Conservation (phyloP, 2,797 vertebrate species). For the Cichlasoma orientale region DNA sequence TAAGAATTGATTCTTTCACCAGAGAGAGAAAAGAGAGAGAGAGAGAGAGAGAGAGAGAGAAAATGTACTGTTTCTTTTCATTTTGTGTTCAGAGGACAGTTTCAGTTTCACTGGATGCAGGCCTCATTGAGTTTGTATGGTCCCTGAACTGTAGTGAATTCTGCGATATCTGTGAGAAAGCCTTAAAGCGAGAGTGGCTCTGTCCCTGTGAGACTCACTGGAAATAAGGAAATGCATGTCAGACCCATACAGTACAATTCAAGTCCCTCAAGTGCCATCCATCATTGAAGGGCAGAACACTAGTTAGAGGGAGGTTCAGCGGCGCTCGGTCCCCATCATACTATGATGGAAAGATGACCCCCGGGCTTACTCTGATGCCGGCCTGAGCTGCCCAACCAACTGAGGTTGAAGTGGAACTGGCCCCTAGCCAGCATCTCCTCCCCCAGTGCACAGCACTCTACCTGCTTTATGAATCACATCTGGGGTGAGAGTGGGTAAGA, state of each 20-base stretch:
- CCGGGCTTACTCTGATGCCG: conserved; percentile 68
- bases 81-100: conserved; percentile 13
- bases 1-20: conserved; percentile 63
- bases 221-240: conserved; percentile 83
- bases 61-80: conserved; percentile 6
- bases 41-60: background rate
- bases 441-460: conserved; percentile 51
- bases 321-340: conserved; percentile 65
- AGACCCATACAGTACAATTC: conserved; percentile 76
- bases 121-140: conserved; percentile 43
- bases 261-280: conserved; percentile 82
- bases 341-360: conserved; percentile 77
- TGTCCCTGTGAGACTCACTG: conserved; percentile 71
- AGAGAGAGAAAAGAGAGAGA: background rate
- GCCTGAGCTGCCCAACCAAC: conserved; percentile 68
- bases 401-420: conserved; percentile 75
- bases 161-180: conserved; percentile 64
- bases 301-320: conserved; percentile 81
- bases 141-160: conserved; percentile 58
- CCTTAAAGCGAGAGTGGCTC: conserved; percentile 63
- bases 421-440: conserved; percentile 61
- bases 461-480: conserved; percentile 69
- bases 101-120: conserved; percentile 34
- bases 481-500: conserved; percentile 62
- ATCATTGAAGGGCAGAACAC: conserved; percentile 83